Percentiles rank a stretch among this genome's conserved stretches.
phyloP scores from a whole-genome alignment of 2,113 vertebrate genomes.

The Solea solea region DNA sequence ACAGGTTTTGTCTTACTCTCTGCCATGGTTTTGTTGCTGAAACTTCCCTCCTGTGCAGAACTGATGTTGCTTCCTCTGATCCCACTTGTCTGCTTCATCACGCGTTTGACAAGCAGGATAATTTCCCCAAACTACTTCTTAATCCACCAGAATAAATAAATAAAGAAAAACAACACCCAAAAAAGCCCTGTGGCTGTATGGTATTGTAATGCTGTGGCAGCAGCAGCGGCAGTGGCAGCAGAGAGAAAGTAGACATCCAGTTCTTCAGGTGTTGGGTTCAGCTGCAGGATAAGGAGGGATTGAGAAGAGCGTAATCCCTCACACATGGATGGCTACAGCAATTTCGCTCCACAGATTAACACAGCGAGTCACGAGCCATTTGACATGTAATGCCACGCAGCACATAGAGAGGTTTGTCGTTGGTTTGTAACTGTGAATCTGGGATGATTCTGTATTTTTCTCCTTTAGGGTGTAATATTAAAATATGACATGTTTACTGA shows the following conservation, averaged over 20 bases:
- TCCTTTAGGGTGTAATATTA: neutral
- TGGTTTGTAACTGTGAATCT: neutral
- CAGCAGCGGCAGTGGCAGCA: neutral
- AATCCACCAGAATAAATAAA: neutral
- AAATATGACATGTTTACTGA: neutral
- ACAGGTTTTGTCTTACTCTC: constrained; percentile 35
- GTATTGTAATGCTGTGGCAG: neutral
- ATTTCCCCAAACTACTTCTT: neutral
- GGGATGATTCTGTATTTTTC: neutral
- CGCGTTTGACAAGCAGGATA: neutral
- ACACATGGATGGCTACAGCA: constrained; percentile 46
- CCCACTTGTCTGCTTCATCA: constrained; percentile 6
- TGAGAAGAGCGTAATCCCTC: constrained; percentile 71
- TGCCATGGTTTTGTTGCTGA: neutral
- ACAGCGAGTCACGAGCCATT: constrained; percentile 45
- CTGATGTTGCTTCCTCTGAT: neutral
- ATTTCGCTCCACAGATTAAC: constrained; percentile 57
- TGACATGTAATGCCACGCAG: constrained; percentile 8
- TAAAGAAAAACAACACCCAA: neutral
- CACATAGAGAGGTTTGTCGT: neutral
- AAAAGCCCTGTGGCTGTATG: neutral
- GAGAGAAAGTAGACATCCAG: constrained; percentile 49
- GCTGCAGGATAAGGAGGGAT: constrained; percentile 70
- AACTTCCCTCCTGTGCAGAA: constrained; percentile 1
- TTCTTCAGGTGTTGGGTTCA: constrained; percentile 51